A percentile compares a stretch with the other conserved stretches of the same genome.
Conservation (phyloP, 1,140 invertebrate species). For the Teleopsis dalmanni region DNA sequence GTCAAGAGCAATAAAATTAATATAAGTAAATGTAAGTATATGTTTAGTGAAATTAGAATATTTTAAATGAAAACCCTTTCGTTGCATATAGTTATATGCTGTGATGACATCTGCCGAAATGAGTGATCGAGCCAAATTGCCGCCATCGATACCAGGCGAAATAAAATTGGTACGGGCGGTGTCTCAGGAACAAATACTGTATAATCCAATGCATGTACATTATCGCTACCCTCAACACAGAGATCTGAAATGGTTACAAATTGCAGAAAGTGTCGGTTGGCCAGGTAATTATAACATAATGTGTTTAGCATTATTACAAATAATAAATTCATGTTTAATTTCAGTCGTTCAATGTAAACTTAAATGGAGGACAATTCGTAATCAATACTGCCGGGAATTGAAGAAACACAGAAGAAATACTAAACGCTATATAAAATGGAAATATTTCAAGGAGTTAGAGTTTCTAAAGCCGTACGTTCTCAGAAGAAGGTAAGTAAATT, state of each 20-base stretch:
- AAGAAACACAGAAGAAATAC: constrained; percentile 31
- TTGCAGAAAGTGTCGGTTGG: constrained; percentile 32
- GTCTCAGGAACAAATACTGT: constrained; percentile 32
- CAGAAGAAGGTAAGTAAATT: constrained; percentile 33
- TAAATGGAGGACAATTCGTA: constrained; percentile 39
- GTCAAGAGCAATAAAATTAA: too few relatives aligned
- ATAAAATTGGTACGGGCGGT: constrained; percentile 33
- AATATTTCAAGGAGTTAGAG: constrained; percentile 39
- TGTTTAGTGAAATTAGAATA: too few relatives aligned
- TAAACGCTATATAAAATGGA: constrained; percentile 36
- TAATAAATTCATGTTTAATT: neutral
- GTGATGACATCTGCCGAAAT: too few relatives aligned
- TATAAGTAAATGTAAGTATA: too few relatives aligned
- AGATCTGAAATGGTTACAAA: constrained; percentile 35
- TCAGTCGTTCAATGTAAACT: constrained; percentile 33
- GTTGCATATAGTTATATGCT: too few relatives aligned
- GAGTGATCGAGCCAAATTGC: constrained; percentile 1
- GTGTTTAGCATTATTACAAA: neutral
- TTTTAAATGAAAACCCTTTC: too few relatives aligned
- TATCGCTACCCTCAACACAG: constrained; percentile 36
- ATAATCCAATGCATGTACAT: constrained; percentile 37
- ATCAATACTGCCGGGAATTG: constrained; percentile 38
- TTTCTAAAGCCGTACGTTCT: constrained; percentile 36
- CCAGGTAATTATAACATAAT: constrained; percentile 18
- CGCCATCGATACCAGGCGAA: constrained; percentile 6